Percentiles rank a stretch among this genome's conserved stretches.
Conservation (phyloP, 1,140 invertebrate genomes). For the Lepidotrigona ventralis region DNA sequence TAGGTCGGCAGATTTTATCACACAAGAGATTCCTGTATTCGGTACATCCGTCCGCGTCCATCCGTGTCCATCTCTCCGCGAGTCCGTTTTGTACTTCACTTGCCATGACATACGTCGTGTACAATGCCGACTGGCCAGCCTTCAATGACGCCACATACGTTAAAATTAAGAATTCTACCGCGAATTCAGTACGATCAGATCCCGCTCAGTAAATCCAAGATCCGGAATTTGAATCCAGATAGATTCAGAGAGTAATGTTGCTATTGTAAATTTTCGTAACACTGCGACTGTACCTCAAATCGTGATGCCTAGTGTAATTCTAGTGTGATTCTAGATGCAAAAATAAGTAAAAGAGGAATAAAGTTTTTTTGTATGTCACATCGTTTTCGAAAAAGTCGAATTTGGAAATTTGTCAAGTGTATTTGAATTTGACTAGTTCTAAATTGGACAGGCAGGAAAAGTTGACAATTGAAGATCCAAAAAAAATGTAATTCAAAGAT, state of each 20-base stretch:
- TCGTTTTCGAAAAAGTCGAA: background rate
- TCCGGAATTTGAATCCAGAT: background rate
- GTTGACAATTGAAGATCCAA: too few species aligned
- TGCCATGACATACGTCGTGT: slow-evolving; percentile 45
- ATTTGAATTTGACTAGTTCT: too few species aligned
- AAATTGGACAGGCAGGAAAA: too few species aligned
- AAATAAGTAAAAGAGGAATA: background rate
- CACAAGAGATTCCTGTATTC: slow-evolving; percentile 64
- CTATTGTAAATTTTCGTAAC: background rate
- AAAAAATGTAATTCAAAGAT: too few species aligned
- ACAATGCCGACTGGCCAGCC: slow-evolving; percentile 5
- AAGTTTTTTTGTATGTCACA: background rate
- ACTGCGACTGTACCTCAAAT: too few species aligned
- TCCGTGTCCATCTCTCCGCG: slow-evolving; percentile 44
- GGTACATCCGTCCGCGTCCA: slow-evolving; percentile 46
- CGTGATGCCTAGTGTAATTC: too few species aligned
- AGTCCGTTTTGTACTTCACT: slow-evolving; percentile 62
- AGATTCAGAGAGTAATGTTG: background rate
- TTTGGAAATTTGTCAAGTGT: background rate
- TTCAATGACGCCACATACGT: slow-evolving; percentile 39
- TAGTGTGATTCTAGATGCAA: too few species aligned
- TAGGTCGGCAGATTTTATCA: slow-evolving; percentile 67
- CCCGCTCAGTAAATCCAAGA: background rate
- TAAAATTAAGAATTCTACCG: slow-evolving; percentile 28
- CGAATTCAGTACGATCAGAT: background rate